Evolutionary conservation across 2,888 invertebrate genomes (phyloP).

Genomic region (Pseudococcus longispinus): DNA sequence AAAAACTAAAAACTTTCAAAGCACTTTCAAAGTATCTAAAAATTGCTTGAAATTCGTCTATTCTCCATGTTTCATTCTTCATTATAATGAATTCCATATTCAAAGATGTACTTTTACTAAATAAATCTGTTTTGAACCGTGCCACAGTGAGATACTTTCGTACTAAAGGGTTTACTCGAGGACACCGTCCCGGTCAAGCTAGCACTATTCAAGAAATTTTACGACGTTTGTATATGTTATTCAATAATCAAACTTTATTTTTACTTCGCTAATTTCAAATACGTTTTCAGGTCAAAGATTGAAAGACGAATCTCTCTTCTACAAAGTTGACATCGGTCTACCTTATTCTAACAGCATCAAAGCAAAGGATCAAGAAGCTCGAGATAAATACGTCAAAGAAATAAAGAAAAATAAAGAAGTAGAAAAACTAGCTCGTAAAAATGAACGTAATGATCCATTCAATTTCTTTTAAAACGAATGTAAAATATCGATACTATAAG

Average conservation of each 20-base stretch:
- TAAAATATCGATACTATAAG: background rate
- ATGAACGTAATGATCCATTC: constrained; percentile 66
- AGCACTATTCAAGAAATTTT: constrained; percentile 15
- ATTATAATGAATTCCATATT: background rate
- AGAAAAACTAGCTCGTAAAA: constrained; percentile 71
- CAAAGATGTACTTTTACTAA: background rate
- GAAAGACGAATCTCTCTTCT: constrained; percentile 68
- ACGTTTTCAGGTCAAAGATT: constrained; percentile 64
- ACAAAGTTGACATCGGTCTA: constrained; percentile 73
- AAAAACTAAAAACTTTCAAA: background rate
- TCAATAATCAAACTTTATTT: background rate
- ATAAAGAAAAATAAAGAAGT: constrained; percentile 67
- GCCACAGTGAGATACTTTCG: background rate
- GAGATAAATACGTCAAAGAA: constrained; percentile 68
- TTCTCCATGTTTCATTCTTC: background rate
- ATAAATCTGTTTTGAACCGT: background rate
- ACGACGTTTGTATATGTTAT: background rate
- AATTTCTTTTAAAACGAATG: background rate
- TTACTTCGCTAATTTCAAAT: background rate
- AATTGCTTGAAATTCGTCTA: background rate
- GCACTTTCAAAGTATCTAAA: background rate
- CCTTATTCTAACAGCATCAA: constrained; percentile 63
- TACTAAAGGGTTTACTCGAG: constrained; percentile 12
- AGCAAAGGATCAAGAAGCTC: constrained; percentile 62
- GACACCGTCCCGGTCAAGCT: constrained; percentile 22